Evolutionary conservation across 2,888 invertebrate genomes (phyloP), one percentile per base, ranked within the genome.

Genomic region (Arge pagana): DNA sequence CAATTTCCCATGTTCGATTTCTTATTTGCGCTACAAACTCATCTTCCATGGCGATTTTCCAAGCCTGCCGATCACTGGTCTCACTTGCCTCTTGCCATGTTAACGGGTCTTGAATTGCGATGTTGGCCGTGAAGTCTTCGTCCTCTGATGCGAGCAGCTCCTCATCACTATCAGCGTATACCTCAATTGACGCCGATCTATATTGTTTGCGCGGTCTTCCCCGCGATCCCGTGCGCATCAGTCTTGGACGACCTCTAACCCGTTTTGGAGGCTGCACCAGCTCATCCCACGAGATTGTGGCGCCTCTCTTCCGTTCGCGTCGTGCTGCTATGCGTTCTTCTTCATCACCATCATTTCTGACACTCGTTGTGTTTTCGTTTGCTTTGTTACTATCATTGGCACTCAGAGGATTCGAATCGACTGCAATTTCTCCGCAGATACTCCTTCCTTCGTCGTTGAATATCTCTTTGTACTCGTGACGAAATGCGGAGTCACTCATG

Each of bases 1-100:
- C 19, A 10, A 56, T 51, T 21, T 50, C 49, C 53, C 56, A 56
- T 5, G 53, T 56, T 8, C 36, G 15, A 31, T 56, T 56, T 40
- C 51, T 52, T 18, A 49, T 53, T 21, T 50, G 51, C 11, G 53
- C 48, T 13, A 48, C 3, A 3, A 42, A 15, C 31, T 51, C 53
- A 15, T 56, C 43, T 19, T 52, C 30, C 7, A 55, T 6, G 3
- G 55, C 50, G 10, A 6, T 23, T n/a, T 13, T 45, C 55, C 53
- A 55, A 4, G 21, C 23, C 2, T 36, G 24, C 6, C 50, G 41
- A 11, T 55, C 53, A 3, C 26, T 7, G 6, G 30, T 19, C 11
- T 55, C 18, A n/a, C 16, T 24, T 7, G 53, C 53, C 33, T 52
- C 24, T 23, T 23, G 18, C 53, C 48, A 50, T 5, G 48, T 53